A percentile compares a stretch with the other conserved stretches of the same genome.
phyloP scores from a whole-genome alignment of 64 coral and sea anemone species.

The Catalaphyllia jardinei region DNA sequence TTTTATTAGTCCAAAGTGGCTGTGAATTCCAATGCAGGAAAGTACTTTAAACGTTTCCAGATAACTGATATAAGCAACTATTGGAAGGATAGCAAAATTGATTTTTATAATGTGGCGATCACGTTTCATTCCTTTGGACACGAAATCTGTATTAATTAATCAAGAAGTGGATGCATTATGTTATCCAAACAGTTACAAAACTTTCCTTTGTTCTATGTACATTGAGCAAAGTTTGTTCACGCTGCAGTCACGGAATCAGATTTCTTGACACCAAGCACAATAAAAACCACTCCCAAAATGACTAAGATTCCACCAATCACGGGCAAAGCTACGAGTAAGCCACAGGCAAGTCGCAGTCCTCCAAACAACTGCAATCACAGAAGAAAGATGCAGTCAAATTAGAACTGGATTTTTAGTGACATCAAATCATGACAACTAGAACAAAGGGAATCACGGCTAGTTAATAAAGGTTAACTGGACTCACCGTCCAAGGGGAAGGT shows the following conservation, averaged over 20 bases:
- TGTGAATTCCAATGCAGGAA: no score
- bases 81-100: no score
- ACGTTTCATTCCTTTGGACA: no score
- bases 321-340: constrained; percentile 36
- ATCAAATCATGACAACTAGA: neutral
- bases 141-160: no score
- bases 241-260: neutral
- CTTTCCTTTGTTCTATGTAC: neutral
- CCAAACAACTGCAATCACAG: neutral
- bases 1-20: no score
- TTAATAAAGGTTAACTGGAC: no score
- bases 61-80: no score
- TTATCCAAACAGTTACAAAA: neutral
- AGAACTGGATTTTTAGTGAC: no score
- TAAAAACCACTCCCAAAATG: constrained; percentile 2
- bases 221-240: neutral
- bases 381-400: neutral
- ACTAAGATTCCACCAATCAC: constrained; percentile 38
- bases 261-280: constrained; percentile 18
- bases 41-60: no score
- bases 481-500: no score
- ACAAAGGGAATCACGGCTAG: neutral
- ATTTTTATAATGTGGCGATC: no score
- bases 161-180: no score
- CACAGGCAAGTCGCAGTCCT: constrained; percentile 6